phyloP scores from a whole-genome alignment of 64 coral and sea anemone species.

The Montipora cactus region DNA sequence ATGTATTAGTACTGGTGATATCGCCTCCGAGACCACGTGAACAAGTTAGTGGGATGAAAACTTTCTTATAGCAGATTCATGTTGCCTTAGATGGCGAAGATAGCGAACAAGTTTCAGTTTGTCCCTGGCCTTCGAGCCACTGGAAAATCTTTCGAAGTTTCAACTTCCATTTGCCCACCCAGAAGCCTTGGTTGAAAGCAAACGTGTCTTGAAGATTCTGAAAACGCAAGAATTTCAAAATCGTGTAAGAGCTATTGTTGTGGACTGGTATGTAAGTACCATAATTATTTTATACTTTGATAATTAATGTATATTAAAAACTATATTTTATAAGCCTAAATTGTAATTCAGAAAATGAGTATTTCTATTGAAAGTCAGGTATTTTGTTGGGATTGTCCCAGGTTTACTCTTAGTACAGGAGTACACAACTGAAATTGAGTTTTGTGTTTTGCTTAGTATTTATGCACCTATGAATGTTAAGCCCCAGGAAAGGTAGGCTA shows the following conservation, averaged over 20 bases:
- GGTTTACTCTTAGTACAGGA: too few species aligned
- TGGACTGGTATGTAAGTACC: background rate
- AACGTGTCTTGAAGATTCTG: background rate
- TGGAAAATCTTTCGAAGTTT: background rate
- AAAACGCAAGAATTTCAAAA: background rate
- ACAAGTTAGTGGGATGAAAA: constrained; percentile 10
- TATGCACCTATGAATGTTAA: too few species aligned
- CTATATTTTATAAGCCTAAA: too few species aligned
- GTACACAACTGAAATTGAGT: too few species aligned
- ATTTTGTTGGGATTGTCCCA: too few species aligned
- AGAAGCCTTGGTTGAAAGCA: background rate
- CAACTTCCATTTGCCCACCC: background rate
- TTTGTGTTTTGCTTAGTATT: too few species aligned
- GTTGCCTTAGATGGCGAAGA: constrained; percentile 14
- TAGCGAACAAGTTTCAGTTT: constrained; percentile 38
- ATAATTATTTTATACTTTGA: too few species aligned
- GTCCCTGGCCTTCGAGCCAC: constrained; percentile 1
- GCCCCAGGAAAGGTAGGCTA: too few species aligned
- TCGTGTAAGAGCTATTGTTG: background rate
- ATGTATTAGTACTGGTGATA: background rate
- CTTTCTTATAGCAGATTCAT: too few species aligned
- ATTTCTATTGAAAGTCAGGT: too few species aligned
- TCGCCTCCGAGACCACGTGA: background rate
- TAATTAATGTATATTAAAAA: too few species aligned
- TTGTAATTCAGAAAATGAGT: too few species aligned